Evolutionary conservation across 2,113 vertebrate genomes (phyloP).

Genomic region (Stomatorhinus ivindoensis): DNA sequence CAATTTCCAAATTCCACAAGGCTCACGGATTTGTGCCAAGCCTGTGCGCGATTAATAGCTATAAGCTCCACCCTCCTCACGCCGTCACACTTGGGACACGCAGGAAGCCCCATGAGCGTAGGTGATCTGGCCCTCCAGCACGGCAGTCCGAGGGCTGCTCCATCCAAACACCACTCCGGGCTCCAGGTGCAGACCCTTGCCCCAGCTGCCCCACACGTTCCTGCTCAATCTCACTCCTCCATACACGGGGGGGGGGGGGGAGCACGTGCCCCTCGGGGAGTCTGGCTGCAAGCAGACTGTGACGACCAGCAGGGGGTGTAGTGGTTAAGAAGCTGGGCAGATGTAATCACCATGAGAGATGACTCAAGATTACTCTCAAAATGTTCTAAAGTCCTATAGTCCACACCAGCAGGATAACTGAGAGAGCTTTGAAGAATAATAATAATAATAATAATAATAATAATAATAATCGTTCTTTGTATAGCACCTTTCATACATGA

Average conservation of each 20-base stretch:
- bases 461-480: neutral
- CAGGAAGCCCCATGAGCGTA: neutral
- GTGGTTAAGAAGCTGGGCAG: neutral
- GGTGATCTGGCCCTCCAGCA: neutral
- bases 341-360: neutral
- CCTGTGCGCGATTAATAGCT: neutral
- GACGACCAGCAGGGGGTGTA: neutral
- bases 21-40: neutral
- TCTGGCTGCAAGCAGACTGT: neutral
- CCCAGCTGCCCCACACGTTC: neutral
- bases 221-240: neutral
- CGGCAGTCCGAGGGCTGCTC: neutral
- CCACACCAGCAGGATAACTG: neutral
- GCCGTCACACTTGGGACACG: neutral
- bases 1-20: neutral
- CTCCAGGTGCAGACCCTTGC: neutral
- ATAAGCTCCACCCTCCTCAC: neutral
- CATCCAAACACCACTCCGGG: neutral
- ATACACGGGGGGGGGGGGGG: neutral
- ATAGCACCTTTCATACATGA: neutral
- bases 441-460: neutral
- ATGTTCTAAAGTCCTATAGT: neutral
- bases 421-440: neutral
- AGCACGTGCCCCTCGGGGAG: neutral
- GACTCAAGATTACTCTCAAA: neutral